A percentile compares a stretch with the other conserved stretches of the same genome.
phyloP scores from a whole-genome alignment of 2,888 invertebrate species.

The Epinotia bilunana region DNA sequence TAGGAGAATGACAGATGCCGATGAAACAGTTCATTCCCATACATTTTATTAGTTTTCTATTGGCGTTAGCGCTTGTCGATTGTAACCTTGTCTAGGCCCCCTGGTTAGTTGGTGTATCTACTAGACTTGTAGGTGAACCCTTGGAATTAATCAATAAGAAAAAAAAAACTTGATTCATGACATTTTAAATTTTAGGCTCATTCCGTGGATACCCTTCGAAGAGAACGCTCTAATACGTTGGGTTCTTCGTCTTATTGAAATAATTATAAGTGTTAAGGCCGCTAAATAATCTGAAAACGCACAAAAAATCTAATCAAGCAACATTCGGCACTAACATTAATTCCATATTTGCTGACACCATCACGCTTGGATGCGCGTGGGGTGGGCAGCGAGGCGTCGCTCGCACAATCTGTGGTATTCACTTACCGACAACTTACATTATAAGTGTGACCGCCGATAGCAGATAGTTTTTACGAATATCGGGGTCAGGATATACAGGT shows the following conservation, averaged over 20 bases:
- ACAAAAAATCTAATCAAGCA: slow-evolving; percentile 2
- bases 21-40: no score
- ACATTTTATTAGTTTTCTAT: no score
- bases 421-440: not conserved
- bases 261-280: not conserved
- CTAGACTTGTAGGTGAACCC: no score
- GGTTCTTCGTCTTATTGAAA: not conserved
- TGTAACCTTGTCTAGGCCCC: no score
- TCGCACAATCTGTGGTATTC: slow-evolving; percentile 30
- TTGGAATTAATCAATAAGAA: no score
- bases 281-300: slow-evolving; percentile 15
- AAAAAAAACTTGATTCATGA: no score
- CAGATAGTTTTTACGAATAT: not conserved
- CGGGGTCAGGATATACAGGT: not conserved
- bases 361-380: slow-evolving; percentile 33
- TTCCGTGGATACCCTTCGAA: no score
- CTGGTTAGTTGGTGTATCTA: no score
- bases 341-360: slow-evolving; percentile 41
- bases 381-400: slow-evolving; percentile 35
- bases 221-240: no score
- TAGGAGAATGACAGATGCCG: no score
- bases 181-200: no score
- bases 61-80: no score
- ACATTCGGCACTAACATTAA: slow-evolving; percentile 10
- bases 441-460: not conserved